phyloP scores from a whole-genome alignment of 2,888 invertebrate species.

The Drosophila algonquin region DNA sequence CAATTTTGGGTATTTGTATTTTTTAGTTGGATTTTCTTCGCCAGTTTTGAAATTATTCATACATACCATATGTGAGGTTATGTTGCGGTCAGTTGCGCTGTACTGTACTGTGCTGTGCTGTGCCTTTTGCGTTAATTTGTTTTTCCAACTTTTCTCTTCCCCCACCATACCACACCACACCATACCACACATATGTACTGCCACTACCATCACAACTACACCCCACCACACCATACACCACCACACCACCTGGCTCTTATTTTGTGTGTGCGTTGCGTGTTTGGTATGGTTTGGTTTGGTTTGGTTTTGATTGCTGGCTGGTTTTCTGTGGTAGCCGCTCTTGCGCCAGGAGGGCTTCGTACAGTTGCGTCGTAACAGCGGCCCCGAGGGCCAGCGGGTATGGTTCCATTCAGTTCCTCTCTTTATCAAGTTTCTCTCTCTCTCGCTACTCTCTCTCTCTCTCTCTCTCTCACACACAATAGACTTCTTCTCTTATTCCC shows the following conservation, averaged over 20 bases:
- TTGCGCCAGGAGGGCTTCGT: constrained; percentile 82
- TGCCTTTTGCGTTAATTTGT: constrained; percentile 68
- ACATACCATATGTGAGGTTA: constrained; percentile 27
- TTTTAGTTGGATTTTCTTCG: constrained; percentile 7
- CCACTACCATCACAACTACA: neutral
- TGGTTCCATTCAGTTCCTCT: constrained; percentile 66
- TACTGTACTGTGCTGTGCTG: constrained; percentile 34
- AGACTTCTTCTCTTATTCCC: constrained; percentile 34
- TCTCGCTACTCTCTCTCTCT: constrained; percentile 55
- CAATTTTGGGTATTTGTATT: constrained; percentile 8
- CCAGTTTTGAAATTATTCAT: constrained; percentile 9
- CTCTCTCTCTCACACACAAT: constrained; percentile 21
- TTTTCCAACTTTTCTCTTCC: constrained; percentile 64
- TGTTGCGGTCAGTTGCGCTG: constrained; percentile 51
- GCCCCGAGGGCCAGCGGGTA: constrained; percentile 82
- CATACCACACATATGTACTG: neutral
- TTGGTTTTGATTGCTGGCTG: constrained; percentile 44
- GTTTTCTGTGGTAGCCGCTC: constrained; percentile 76
- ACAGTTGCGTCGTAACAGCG: constrained; percentile 82
- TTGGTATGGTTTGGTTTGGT: constrained; percentile 62
- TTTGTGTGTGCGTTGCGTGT: constrained; percentile 71
- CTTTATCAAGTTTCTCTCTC: constrained; percentile 58
- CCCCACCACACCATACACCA: constrained; percentile 27
- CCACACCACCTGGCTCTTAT: constrained; percentile 36
- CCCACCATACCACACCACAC: constrained; percentile 29